Base-by-base conservation (phyloP, 1,140 invertebrate genomes). In the Drosophila setifemur region DNA sequence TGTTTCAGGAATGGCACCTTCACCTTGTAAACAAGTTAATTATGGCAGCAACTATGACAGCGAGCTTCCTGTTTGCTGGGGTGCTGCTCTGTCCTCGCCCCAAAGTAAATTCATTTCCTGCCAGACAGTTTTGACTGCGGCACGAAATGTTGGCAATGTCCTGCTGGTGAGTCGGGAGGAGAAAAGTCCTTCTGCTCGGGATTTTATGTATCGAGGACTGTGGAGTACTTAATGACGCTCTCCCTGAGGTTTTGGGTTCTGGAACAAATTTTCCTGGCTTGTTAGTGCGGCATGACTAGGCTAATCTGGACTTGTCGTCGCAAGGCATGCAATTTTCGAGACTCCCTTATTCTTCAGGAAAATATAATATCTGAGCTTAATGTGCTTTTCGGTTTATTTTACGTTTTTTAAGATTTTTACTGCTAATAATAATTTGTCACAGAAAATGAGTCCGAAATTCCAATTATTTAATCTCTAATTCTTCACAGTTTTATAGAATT, bases 1-100 rank as follows among this genome's bases (percentile, higher is more conserved):
- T 11, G 25, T 26, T 40, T 25, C 58, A 71, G 45, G 54, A 49
- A 50, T 35, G 63, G 68, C 72, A 76, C 75, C 81, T 86, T 86
- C 81, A 81, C 82, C 82, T 86, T 87, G 81, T 86, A 87, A 86
- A 86, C 81, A 86, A 87, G 82, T 87, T 86, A 86, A 86, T 86
- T 87, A 87, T 87, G 82, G 68, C 76, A 86, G 76, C 72, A 86
- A 81, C 82, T 86, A 86, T 86, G 81, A 87, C 81, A 86, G 82
- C 72, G 82, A 81, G 70, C 76, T 86, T 86, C 82, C 81, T 75
- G 76, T 66, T 73, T n/a, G 40, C 61, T 71, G 66, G 70, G 74
- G 47, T 25, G 53, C 39, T 9, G 5, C 11, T 23, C 40, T 37
- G 26, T 16, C 25, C 54, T 19, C 7, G 18, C 12, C n/a, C 16